Percentiles rank a stretch among this genome's conserved stretches.
Conservation (phyloP, 1,140 invertebrate species). For the Drosophila arizonae region DNA sequence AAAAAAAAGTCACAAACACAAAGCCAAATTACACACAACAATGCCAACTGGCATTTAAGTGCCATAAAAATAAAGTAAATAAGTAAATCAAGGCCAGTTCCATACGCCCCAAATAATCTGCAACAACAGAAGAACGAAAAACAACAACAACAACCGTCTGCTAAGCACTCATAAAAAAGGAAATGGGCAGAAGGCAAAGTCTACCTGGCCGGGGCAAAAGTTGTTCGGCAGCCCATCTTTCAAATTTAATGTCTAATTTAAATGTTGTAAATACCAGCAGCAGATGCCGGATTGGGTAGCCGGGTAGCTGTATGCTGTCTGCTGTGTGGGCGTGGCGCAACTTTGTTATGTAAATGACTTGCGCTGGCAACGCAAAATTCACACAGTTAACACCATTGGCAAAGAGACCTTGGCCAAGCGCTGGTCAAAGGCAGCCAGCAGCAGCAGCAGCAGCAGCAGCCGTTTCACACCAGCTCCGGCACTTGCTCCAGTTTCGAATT, state of each 20-base stretch:
- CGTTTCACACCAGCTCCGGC: neutral
- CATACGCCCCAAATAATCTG: slow-evolving; percentile 60
- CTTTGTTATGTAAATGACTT: slow-evolving; percentile 80
- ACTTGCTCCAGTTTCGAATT: slow-evolving; percentile 59
- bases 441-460: neutral
- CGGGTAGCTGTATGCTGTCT: neutral
- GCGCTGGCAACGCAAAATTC: slow-evolving; percentile 58
- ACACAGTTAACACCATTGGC: slow-evolving; percentile 71
- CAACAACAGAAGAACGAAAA: slow-evolving; percentile 53
- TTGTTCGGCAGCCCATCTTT: slow-evolving; percentile 75
- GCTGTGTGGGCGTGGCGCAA: slow-evolving; percentile 47
- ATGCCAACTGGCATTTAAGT: slow-evolving; percentile 66
- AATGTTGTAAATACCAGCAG: slow-evolving; percentile 76
- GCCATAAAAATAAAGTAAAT: slow-evolving; percentile 77
- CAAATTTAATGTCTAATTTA: slow-evolving; percentile 82
- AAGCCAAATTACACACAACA: slow-evolving; percentile 66
- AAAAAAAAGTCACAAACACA: slow-evolving; percentile 33
- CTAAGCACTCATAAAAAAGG: slow-evolving; percentile 27
- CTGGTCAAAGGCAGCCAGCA: slow-evolving; percentile 54
- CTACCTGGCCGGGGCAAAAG: slow-evolving; percentile 59
- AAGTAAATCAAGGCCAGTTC: slow-evolving; percentile 67
- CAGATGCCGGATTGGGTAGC: neutral
- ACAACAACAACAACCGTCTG: slow-evolving; percentile 12
- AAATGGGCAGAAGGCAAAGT: slow-evolving; percentile 8
- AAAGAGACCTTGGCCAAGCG: slow-evolving; percentile 27